Evolutionary conservation across 2,113 vertebrate genomes (phyloP), one percentile per base, ranked within the genome.

Genomic region (Entelurus aequoreus): DNA sequence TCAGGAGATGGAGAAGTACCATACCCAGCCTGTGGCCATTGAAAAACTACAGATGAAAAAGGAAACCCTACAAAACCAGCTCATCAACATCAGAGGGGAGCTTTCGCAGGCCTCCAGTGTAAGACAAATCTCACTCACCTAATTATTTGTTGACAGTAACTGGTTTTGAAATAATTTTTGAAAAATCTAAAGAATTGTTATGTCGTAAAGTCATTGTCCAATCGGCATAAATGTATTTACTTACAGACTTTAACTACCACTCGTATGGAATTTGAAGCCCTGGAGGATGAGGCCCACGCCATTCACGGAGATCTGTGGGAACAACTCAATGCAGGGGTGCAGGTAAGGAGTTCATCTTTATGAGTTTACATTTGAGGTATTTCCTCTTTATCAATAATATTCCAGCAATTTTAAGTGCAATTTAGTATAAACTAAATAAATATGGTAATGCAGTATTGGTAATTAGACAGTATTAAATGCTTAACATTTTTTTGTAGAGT

Each of bases 241-340:
- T 61, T 48, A 40, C 73, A 96, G 94, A 90, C 92, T 15, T 81
- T 98, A 86, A 90, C 93, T 0, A 94, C 92, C 44, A 91, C 91
- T 78, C 92, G 89, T 0, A 68, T 93, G 9, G 94, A 97, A 86
- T 97, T 96, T 5, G 96, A 97, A 68, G 92, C 82, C 70, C 84
- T 97, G 15, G 95, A 97, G 74, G 93, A 94, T 0, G 94, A 98
- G 52, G 93, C 95, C 63, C 94, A 93, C 0, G 87, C 93, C 62
- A 91, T 98, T 69, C 96, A 98, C 0, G 94, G 95, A 1, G 94
- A 96, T 72, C 88, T 98, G 10, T 98, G 95, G 95, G 95, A 97
- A 68, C 96, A 98, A 77, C 94, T 98, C 47, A 94, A 95, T 71
- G 78, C 94, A 83, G 95, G 94, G 69, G 88, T 89, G 44, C 95